Conservation (phyloP, 2,888 invertebrate species). For the Thymelicus sylvestris region DNA sequence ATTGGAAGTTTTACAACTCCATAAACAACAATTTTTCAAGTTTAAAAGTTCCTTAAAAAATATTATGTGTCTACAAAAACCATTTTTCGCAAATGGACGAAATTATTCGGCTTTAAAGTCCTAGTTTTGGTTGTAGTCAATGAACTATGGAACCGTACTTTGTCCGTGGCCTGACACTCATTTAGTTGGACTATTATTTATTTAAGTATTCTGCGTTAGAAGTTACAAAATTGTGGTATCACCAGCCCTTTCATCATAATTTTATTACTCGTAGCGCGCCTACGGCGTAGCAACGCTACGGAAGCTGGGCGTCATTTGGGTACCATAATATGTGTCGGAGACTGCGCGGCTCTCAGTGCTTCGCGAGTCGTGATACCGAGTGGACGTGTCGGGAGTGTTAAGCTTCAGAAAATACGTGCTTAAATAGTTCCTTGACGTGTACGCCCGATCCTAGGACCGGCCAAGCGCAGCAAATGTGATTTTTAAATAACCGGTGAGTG, state of each 20-base stretch:
- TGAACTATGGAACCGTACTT: no score
- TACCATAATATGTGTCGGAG: constrained; percentile 66
- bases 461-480: constrained; percentile 62
- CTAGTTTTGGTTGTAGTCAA: no score
- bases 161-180: no score
- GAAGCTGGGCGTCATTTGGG: constrained; percentile 51
- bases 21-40: no score
- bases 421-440: constrained; percentile 46
- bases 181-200: no score
- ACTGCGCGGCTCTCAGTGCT: constrained; percentile 76
- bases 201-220: no score
- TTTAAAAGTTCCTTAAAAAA: no score
- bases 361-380: constrained; percentile 54
- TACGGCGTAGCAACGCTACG: constrained; percentile 43
- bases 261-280: constrained; percentile 31
- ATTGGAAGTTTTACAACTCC: no score
- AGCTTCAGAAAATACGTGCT: constrained; percentile 47
- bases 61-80: no score
- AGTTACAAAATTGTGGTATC: background rate
- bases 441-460: constrained; percentile 45
- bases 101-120: no score
- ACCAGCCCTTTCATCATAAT: constrained; percentile 6
- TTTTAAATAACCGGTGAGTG: constrained; percentile 63
- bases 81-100: no score
- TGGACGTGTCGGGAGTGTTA: constrained; percentile 53